Evolutionary conservation across 1,140 invertebrate genomes (phyloP), one percentile per base, ranked within the genome.

Genomic region (Magallana angulata): DNA sequence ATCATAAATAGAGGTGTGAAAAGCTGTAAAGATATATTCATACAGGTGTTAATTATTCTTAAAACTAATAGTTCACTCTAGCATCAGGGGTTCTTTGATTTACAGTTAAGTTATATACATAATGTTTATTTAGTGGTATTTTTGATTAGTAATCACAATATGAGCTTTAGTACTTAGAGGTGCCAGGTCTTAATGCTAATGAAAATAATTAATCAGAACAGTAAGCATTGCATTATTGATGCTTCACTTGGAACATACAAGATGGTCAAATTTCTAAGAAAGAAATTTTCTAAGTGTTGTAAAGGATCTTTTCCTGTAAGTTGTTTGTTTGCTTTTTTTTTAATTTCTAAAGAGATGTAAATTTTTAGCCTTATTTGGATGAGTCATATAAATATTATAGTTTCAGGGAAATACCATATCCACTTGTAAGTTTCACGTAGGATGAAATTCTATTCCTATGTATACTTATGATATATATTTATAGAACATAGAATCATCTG

Each of bases 21-120:
- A 2, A 48, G 36, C 64, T 71, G 64, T 76, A 30, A 7, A 36
- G 68, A 48, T 30, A 76, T 18, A 76, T 76, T 76, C 24, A 4
- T 30, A 76, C 12, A 76, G 68, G 68, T 76, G 68, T 36, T 76
- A 76, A 76, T 76, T 76, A 76, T 12, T 76, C 24, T 76, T 18
- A 24, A 76, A 24, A 76, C 68, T 30, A 76, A 76, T 36, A 30
- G 36, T 76, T 76, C 68, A 76, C 68, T 76, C 68, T 30, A 76
- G 3, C 5, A 30, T 18, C 36, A 30, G 68, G 68, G 68, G 68
- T 18, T 76, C 18, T 76, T 76, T 76, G 9, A 36, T 76, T 11
- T 76, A 9, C 7, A 48, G 36, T 30, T 8, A 76, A 76, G 24
- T 18, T 76, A 12, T 30, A 71, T 3, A 36, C 12, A 12, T 30